Evolutionary conservation across 1,140 invertebrate genomes (phyloP), one percentile per base, ranked within the genome.

Genomic region (Panagrolaimus sp.): DNA sequence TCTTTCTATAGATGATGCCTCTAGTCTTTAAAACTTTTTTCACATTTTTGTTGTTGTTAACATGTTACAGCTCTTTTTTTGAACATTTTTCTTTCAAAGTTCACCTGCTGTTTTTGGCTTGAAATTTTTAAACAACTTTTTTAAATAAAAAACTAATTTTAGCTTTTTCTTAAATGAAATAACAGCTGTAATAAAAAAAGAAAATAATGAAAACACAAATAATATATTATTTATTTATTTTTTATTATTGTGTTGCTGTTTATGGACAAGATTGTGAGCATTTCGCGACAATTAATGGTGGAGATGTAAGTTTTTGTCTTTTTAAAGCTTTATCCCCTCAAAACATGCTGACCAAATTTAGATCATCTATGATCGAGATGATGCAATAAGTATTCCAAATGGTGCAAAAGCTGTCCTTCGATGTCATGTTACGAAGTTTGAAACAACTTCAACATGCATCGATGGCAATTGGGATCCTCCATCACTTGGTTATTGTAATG

Each of bases 211-310:
- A 38, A 38, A 38, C 7, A 2, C 31, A 38, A 38, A 2, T 38
- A 38, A 38, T 38, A 38, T 38, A 38, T 38, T 38, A 4, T 38
- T 38, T 38, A 38, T 38, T 38, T 38, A 38, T 38, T 38, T 38
- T 38, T 38, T 38, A 38, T 38, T 38, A 38, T 38, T 38, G 7
- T 7, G 2, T 20, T n/a, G n/a, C n/a, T 57, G 51, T 57, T 20
- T 20, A 57, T 57, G 51, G 20, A 4, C 20, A 25, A 25, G 51
- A 57, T 57, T 57, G 51, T 57, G 51, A 57, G 11, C 51, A 57
- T 13, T 57, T 57, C 20, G 27, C n/a, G n/a, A 27, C n/a, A 25
- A 57, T 57, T 57, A 25, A 57, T 57, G 51, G 51, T 8, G 51
- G 51, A 1, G 27, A 25, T n/a, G 51, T 57, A 27, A n/a, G 51